Evolutionary conservation across 2,888 invertebrate species (phyloP).

Genomic region (Tenthredo scrophulariae): DNA sequence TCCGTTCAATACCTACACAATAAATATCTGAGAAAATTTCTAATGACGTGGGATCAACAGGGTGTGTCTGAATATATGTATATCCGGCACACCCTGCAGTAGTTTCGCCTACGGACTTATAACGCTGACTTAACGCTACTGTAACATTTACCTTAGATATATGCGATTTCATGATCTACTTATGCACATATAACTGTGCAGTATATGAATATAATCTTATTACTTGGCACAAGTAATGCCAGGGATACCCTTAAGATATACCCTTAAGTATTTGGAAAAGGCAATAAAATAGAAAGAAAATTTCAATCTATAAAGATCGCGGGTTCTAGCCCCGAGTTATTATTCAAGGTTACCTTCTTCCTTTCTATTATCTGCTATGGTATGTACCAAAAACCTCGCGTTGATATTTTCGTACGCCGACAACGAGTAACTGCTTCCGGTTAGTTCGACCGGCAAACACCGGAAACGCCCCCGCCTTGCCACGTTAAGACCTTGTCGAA

Average conservation of each 20-base stretch:
- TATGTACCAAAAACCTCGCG: background rate
- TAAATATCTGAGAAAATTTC: conserved; percentile 6
- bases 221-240: background rate
- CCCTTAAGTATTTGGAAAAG: background rate
- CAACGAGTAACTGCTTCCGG: conserved; percentile 29
- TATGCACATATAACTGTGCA: background rate
- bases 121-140: background rate
- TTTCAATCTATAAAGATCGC: background rate
- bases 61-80: conserved; percentile 15
- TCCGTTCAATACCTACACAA: conserved; percentile 8
- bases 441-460: conserved; percentile 4
- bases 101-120: conserved; percentile 21
- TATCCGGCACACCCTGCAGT: conserved; percentile 19
- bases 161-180: background rate
- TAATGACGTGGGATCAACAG: conserved; percentile 27
- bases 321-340: too few relatives aligned
- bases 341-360: background rate
- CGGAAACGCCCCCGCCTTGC: conserved; percentile 23
- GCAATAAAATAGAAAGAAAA: background rate
- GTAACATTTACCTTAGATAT: background rate
- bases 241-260: background rate
- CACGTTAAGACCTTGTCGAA: conserved; percentile 1
- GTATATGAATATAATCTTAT: background rate
- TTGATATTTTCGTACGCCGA: conserved; percentile 38
- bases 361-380: background rate